Evolutionary conservation across 2,888 invertebrate species (phyloP), one percentile per base, ranked within the genome.

Genomic region (Leptodirus hochenwartii): DNA sequence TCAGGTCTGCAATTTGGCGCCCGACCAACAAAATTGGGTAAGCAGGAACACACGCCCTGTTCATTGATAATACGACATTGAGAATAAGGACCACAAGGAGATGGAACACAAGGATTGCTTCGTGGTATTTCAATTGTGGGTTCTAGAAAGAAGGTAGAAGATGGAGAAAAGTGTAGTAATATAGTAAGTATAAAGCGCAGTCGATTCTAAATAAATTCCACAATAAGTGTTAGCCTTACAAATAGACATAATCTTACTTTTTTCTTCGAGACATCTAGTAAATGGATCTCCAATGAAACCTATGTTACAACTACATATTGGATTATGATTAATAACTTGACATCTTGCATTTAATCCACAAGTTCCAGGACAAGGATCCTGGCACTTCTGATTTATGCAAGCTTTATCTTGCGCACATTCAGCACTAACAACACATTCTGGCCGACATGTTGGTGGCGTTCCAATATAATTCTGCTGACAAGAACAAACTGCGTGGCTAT

Each of bases 1-100:
- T 84, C 81, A 15, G 84, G 84, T 25, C 84, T 67, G 49, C 85
- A 87, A 51, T 80, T 79, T 17, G 84, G 84, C 24, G 87, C 68
- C 45, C 81, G 66, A 29, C 88, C 87, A 33, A 81, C 64, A 49
- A 77, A 84, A 47, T 76, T 74, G 27, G 69, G 62, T 42, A 73
- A 57, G 50, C 84, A 85, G 34, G 81, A 78, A 49, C 85, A 85
- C 25, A 77, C 77, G 10, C 80, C 70, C 41, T 72, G 75, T 44
- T 72, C 72, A 40, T 78, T 76, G 37, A 77, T 64, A 29, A 72
- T 64, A 41, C 75, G 69, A 56, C 87, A 87, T 54, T 79, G 74
- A 15, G 82, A 79, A 52, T 82, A 75, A 15, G 77, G 72, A 31
- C 85, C 85, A 51, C 85, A 87, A 4, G 84, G 82, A 34, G 81